Conservation (phyloP, 2,888 invertebrate species). For the Adelognathus sp. region DNA sequence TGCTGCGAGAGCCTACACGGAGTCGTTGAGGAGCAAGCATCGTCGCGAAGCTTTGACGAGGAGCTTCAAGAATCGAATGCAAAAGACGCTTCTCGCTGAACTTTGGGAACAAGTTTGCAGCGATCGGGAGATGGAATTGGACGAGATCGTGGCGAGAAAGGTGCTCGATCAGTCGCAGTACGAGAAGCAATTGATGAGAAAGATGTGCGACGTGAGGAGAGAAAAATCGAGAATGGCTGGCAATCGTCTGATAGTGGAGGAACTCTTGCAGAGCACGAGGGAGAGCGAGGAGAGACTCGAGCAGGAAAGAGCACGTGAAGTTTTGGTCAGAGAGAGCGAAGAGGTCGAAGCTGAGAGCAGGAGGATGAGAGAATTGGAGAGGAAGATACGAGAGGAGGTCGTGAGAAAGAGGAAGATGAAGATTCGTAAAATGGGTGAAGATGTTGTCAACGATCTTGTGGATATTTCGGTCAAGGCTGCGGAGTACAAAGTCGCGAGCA, state of each 20-base stretch:
- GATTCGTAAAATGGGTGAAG: conserved; percentile 66
- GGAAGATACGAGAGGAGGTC: conserved; percentile 82
- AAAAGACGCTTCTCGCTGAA: conserved; percentile 81
- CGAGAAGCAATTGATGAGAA: conserved; percentile 86
- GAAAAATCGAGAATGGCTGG: conserved; percentile 83
- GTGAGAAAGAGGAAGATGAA: conserved; percentile 71
- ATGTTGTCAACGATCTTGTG: conserved; percentile 83
- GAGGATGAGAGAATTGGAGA: conserved; percentile 81
- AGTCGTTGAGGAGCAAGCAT: conserved; percentile 81
- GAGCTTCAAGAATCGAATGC: conserved; percentile 82
- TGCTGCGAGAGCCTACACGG: conserved; percentile 76
- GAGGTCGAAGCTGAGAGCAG: conserved; percentile 65
- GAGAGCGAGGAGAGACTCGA: conserved; percentile 81
- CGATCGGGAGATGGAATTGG: conserved; percentile 83
- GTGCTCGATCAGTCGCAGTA: conserved; percentile 85
- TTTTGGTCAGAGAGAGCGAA: conserved; percentile 60
- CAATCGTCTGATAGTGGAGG: conserved; percentile 83
- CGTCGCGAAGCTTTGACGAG: conserved; percentile 80
- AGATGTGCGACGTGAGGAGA: conserved; percentile 85
- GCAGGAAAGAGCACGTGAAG: conserved; percentile 78
- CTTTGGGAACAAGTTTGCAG: conserved; percentile 83
- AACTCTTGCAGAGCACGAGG: conserved; percentile 82
- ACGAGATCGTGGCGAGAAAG: conserved; percentile 83
- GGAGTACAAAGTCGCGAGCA: conserved; percentile 81
- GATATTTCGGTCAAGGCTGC: conserved; percentile 83